Base-by-base conservation (phyloP, 1,140 invertebrate genomes). In the Trachelipus rathkii region DNA sequence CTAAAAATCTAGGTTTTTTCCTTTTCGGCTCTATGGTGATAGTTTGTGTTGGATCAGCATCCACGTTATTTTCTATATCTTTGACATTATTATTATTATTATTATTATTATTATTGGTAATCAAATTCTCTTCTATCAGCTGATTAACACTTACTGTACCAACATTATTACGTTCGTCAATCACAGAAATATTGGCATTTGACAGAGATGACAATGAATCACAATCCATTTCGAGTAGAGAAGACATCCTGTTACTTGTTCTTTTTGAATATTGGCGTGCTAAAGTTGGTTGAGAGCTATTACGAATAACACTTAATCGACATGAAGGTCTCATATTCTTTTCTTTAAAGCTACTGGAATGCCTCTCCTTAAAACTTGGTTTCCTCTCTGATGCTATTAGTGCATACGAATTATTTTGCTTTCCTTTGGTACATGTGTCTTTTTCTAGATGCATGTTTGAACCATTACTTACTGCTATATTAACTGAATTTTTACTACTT, bases 1-100 rank as follows among this genome's bases (percentile, higher is more conserved):
- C 90, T 53, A 92, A 84, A 81, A 91, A 91, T 46, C 19, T 76
- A 9, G 74, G 44, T n/a, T 72, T 45, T 13, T 69, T 72, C 53
- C 9, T 19, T 21, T 44, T 33, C 45, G 33, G 50, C 60, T 67
- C 50, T 67, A 21, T 24, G 11, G 74, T 67, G 19, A 50, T 74
- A 13, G 23, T 33, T 44, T 75, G n/a, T 8, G 21, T 67, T 11
- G 21, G 24, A n/a, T 77, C 72, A n/a, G 53, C 66, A 69, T 77
- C 67, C 23, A 73, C 23, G 8, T 11, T 0, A 44, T 68, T 33
- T 45, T 75, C 73, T 19, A 19, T 74, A 21, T 33, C 10, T 15
- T 50, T 24, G 43, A 66, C 0, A 24, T 76, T 46, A 0, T 3
- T 10, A 67, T 69, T 69, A 43, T 21, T 66, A n/a, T 53, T 21